Evolutionary conservation across 2,113 vertebrate species (phyloP).

Genomic region (Pogona vitticeps): DNA sequence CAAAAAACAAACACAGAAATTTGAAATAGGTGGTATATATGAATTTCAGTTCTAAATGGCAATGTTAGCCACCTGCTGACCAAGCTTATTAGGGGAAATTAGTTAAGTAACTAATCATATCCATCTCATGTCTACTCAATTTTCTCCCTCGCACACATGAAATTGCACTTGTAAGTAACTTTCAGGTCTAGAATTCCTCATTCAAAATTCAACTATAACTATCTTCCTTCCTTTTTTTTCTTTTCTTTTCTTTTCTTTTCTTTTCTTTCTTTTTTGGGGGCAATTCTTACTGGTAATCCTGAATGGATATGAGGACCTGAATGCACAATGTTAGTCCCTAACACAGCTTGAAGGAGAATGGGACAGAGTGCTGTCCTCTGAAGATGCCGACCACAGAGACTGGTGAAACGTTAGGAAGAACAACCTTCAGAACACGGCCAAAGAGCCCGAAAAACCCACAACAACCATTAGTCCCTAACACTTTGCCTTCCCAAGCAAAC

Average conservation of each 20-base stretch:
- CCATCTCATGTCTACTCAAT: background rate
- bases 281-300: background rate
- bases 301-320: background rate
- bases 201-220: background rate
- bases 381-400: too few species aligned
- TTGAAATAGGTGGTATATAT: background rate
- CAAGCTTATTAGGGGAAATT: background rate
- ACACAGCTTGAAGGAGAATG: too few species aligned
- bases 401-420: too few species aligned
- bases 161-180: background rate
- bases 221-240: background rate
- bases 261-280: too few species aligned
- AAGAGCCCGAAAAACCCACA: too few species aligned
- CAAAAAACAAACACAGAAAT: background rate
- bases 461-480: too few species aligned
- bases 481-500: background rate
- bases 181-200: background rate
- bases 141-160: background rate
- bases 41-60: slow-evolving; percentile 7
- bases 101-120: background rate
- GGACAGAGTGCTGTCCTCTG: too few species aligned
- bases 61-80: background rate
- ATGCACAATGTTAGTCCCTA: background rate
- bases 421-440: too few species aligned
- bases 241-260: too few species aligned